Evolutionary conservation across 2,888 invertebrate species (phyloP).

Genomic region (Mesochorus sp.): DNA sequence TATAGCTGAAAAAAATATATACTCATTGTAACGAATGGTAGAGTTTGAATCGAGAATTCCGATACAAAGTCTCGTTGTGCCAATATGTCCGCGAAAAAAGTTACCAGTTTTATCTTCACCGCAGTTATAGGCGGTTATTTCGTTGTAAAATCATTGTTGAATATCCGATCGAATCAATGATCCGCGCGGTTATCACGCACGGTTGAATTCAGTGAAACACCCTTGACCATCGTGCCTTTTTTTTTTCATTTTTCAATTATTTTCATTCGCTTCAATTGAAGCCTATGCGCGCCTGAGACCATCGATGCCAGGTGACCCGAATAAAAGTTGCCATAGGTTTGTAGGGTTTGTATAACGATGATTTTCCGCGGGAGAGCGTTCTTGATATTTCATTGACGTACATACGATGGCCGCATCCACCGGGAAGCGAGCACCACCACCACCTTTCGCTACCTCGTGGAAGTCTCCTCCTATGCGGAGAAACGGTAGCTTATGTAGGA

Average conservation of each 20-base stretch:
- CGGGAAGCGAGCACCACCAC: slow-evolving; percentile 51
- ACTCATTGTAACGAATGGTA: no score
- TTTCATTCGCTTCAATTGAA: slow-evolving; percentile 23
- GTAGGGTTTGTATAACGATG: slow-evolving; percentile 55
- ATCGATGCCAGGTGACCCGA: slow-evolving; percentile 57
- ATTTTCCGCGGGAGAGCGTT: slow-evolving; percentile 60
- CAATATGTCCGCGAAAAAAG: neutral
- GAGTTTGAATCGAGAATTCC: no score
- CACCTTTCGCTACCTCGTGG: slow-evolving; percentile 60
- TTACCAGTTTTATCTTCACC: neutral
- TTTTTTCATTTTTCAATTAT: slow-evolving; percentile 5
- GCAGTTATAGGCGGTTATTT: neutral
- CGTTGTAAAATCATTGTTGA: neutral
- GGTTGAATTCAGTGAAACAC: no score
- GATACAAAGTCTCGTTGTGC: no score
- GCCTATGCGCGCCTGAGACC: slow-evolving; percentile 15
- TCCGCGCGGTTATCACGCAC: no score
- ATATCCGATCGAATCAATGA: no score
- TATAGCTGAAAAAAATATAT: neutral
- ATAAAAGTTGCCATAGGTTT: slow-evolving; percentile 61
- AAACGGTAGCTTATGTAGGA: slow-evolving; percentile 60
- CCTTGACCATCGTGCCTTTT: neutral
- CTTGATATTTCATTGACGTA: slow-evolving; percentile 69
- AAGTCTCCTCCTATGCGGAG: slow-evolving; percentile 51
- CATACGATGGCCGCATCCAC: slow-evolving; percentile 65